phyloP scores from a whole-genome alignment of 2,888 invertebrate genomes.

The Lomographa bimaculata region DNA sequence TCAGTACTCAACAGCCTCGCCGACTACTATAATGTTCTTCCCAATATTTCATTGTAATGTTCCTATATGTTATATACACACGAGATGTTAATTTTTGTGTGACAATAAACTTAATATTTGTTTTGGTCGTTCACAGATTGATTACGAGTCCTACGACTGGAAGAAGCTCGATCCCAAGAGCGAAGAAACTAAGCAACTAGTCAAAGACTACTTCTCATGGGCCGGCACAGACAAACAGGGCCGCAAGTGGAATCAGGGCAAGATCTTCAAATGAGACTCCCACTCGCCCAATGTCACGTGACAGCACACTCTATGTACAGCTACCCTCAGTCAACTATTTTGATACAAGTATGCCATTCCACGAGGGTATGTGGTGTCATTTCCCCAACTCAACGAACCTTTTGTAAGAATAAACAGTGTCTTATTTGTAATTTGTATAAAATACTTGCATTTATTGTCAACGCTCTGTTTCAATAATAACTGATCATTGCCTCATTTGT shows the following conservation, averaged over 20 bases:
- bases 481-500: constrained; percentile 44
- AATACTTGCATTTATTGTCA: constrained; percentile 56
- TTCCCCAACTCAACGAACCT: constrained; percentile 10
- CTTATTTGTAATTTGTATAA: constrained; percentile 26
- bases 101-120: too few species aligned
- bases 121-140: constrained; percentile 86
- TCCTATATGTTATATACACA: too few species aligned
- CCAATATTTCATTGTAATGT: too few species aligned
- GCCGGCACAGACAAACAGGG: constrained; percentile 93
- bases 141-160: constrained; percentile 98
- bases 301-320: too few species aligned
- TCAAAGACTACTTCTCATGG: constrained; percentile 96
- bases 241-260: constrained; percentile 98
- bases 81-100: too few species aligned
- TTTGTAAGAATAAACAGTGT: constrained; percentile 19
- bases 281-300: too few species aligned
- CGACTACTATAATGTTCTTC: too few species aligned
- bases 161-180: constrained; percentile 93
- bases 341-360: constrained; percentile 11
- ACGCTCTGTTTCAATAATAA: constrained; percentile 34
- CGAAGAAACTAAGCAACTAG: constrained; percentile 92
- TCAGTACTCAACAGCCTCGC: too few species aligned
- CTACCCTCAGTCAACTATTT: constrained; percentile 3
- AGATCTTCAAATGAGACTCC: constrained; percentile 94
- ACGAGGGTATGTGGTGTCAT: constrained; percentile 4